phyloP scores from a whole-genome alignment of 64 coral and sea anemone species.

The Astreopora myriophthalma region DNA sequence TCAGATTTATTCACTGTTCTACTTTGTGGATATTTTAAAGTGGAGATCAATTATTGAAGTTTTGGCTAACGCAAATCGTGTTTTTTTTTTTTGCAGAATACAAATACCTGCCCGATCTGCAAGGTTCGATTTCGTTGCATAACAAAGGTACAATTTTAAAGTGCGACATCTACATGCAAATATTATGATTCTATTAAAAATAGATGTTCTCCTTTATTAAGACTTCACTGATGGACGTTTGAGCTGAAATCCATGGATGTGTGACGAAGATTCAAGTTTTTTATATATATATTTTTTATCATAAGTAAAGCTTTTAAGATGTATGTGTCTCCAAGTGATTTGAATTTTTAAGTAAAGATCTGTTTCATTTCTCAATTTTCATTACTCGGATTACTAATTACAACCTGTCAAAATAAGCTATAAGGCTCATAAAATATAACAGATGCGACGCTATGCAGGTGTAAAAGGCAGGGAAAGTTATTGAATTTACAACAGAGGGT shows the following conservation, averaged over 20 bases:
- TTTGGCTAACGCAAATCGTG: not conserved
- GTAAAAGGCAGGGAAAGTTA: not conserved
- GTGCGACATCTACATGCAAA: not conserved
- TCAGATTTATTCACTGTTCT: not conserved
- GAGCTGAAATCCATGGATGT: not conserved
- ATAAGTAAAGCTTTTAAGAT: not conserved
- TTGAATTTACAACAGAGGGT: not conserved
- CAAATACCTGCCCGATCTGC: slow-evolving; percentile 97
- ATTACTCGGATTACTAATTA: not conserved
- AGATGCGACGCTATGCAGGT: slow-evolving; percentile 24
- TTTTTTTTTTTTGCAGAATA: slow-evolving; percentile 81
- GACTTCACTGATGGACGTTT: not conserved
- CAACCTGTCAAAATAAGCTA: slow-evolving; percentile 11
- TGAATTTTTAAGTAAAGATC: not conserved
- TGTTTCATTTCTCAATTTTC: not conserved
- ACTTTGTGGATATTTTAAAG: not conserved
- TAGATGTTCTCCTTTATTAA: slow-evolving; percentile 1
- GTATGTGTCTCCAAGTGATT: not conserved
- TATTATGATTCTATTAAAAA: slow-evolving; percentile 4
- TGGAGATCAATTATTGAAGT: slow-evolving; percentile 20
- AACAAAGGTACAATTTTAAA: slow-evolving; percentile 85
- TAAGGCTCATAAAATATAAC: not conserved
- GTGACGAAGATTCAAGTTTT: not conserved
- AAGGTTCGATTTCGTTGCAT: slow-evolving; percentile 95
- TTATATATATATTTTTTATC: not conserved